phyloP scores from a whole-genome alignment of 2,113 vertebrate species.

The Rana temporaria region DNA sequence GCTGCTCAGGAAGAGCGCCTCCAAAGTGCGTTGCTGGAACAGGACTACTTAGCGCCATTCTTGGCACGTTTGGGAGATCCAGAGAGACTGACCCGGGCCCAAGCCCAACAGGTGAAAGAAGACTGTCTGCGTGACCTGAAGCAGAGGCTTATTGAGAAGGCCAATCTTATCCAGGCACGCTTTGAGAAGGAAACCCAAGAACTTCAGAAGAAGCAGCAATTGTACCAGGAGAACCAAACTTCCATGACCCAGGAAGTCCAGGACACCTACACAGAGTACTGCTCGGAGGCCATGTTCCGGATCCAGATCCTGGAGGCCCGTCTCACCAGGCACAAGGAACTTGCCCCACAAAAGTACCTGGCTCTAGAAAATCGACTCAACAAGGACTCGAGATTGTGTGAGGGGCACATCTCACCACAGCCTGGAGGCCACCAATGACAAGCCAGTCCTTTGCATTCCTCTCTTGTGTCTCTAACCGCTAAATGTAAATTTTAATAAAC shows the following conservation, averaged over 20 bases:
- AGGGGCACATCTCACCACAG: conserved; percentile 48
- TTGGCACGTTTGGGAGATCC: conserved; percentile 66
- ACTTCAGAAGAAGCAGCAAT: conserved; percentile 75
- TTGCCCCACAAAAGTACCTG: conserved; percentile 67
- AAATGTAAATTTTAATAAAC: no score
- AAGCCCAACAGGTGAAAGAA: conserved; percentile 69
- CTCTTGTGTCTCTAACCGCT: no score
- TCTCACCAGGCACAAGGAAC: conserved; percentile 74
- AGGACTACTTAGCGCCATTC: conserved; percentile 79
- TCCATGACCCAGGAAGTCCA: conserved; percentile 67
- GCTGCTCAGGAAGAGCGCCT: conserved; percentile 67
- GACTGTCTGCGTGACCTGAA: conserved; percentile 75
- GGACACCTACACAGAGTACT: conserved; percentile 67
- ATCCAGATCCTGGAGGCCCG: conserved; percentile 70
- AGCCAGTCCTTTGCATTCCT: no score
- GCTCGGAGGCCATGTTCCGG: conserved; percentile 73
- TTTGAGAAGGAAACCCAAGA: conserved; percentile 77
- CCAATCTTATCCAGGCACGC: conserved; percentile 78
- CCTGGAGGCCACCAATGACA: no score
- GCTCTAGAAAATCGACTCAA: conserved; percentile 72
- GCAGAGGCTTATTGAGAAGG: conserved; percentile 69
- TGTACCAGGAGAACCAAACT: conserved; percentile 76
- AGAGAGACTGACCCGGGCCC: conserved; percentile 62
- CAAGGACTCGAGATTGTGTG: conserved; percentile 68
- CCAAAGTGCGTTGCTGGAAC: conserved; percentile 67